These are phyloP conservation scores for Seira sanloemensis DNA, from an alignment of 2,888 invertebrate genomes.

Conservation along the genomic window DNA sequence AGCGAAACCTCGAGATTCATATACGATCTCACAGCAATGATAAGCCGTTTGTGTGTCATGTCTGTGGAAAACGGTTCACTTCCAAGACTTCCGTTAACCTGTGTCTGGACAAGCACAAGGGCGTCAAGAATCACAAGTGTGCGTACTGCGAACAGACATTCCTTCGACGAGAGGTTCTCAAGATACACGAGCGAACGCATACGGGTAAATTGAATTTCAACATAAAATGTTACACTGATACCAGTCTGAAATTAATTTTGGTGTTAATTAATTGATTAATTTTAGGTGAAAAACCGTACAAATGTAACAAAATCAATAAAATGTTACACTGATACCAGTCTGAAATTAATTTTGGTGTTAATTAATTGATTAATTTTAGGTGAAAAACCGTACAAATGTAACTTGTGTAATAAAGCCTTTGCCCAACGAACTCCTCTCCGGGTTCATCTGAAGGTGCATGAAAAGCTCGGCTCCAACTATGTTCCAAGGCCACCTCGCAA, in stretches of 20 bases:
- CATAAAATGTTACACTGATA: too few relatives aligned
- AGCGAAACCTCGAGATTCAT: neutral
- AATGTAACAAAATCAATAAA: constrained; percentile 17
- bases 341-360: too few relatives aligned
- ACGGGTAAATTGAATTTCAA: too few relatives aligned
- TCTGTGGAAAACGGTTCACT: constrained; percentile 36
- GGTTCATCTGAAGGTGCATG: constrained; percentile 33
- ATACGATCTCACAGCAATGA: neutral
- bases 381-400: constrained; percentile 34
- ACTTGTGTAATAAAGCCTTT: constrained; percentile 27
- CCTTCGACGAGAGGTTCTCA: constrained; percentile 35
- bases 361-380: too few relatives aligned
- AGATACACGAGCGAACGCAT: constrained; percentile 37
- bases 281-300: constrained; percentile 38
- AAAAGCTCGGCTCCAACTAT: neutral
- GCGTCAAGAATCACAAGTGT: constrained; percentile 28
- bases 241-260: too few relatives aligned
- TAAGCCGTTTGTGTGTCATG: constrained; percentile 16
- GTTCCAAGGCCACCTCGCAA: neutral
- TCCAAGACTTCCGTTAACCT: neutral
- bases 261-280: too few relatives aligned
- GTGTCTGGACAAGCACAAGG: constrained; percentile 46
- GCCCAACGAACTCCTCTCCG: constrained; percentile 13
- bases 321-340: too few relatives aligned
- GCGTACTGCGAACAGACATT: neutral